A percentile compares a stretch with the other conserved stretches of the same genome.
Evolutionary conservation across 2,888 invertebrate genomes (phyloP).

Genomic region (Noctuana brunneofusca): DNA sequence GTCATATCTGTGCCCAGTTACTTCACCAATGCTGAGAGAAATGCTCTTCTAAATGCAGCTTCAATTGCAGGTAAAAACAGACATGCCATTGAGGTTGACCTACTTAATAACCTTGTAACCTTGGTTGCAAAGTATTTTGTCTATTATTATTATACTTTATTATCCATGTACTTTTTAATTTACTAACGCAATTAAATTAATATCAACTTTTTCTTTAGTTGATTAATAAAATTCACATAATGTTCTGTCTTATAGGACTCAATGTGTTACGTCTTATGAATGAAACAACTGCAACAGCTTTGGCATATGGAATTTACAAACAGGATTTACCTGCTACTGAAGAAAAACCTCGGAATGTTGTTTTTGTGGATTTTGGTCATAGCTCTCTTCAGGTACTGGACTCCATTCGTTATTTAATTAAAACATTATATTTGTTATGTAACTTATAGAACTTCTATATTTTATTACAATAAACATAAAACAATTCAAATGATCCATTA

Average conservation of each 20-base stretch:
- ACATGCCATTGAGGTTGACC: not conserved
- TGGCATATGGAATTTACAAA: conserved; percentile 99
- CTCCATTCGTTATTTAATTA: too few species aligned
- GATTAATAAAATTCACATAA: not conserved
- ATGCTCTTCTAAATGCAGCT: conserved; percentile 95
- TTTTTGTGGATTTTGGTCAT: conserved; percentile 98
- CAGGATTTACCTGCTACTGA: conserved; percentile 95
- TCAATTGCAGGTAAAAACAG: conserved; percentile 88
- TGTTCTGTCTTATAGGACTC: conserved; percentile 80
- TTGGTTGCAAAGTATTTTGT: not conserved
- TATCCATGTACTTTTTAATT: not conserved
- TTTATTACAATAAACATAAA: too few species aligned
- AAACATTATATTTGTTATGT: too few species aligned
- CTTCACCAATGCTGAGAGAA: conserved; percentile 96
- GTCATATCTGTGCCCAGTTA: conserved; percentile 97
- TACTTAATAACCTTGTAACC: not conserved
- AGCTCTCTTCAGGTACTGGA: conserved; percentile 89
- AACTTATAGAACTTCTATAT: too few species aligned
- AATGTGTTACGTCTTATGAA: conserved; percentile 98
- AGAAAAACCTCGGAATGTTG: conserved; percentile 94
- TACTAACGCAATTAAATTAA: not conserved
- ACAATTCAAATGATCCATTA: too few species aligned
- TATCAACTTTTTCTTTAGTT: not conserved
- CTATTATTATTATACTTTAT: too few species aligned
- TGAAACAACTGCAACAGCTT: conserved; percentile 97